Evolutionary conservation across 2,888 invertebrate genomes (phyloP), one percentile per base, ranked within the genome.

Genomic region (Pyrochroa serraticornis): DNA sequence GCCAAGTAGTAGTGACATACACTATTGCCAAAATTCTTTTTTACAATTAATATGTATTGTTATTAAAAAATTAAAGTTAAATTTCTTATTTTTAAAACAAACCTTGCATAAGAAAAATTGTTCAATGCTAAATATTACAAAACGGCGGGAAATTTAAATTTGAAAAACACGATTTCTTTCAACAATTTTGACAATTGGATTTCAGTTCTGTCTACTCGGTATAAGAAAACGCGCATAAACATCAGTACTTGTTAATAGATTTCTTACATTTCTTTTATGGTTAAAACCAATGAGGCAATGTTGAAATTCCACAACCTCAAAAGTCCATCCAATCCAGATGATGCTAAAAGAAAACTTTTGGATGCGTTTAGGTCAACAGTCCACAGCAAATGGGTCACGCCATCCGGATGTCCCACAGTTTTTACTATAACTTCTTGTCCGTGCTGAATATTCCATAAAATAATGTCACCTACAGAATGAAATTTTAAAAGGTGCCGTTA

Each of bases 361-460:
- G 68, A 46, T 7, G 65, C 53, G 61, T 77, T 75, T 3, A 74
- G 55, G 63, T 77, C 76, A 9, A 65, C 63, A 30, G 76, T 63
- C 79, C 79, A 80, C 3, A 68, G 69, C 36, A 79, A 57, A 55
- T 77, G 76, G 3, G 77, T 77, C 5, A 79, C 57, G 12, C 66
- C 59, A 50, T 79, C 76, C 42, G 74, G 73, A 62, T 79, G 79
- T 0, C 65, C 76, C 38, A 63, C 62, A 31, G 69, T 54, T 47
- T 67, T 71, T 7, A 60, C 60, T 6, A 77, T 43, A 3, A 73
- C 48, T 32, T 69, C 64, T 48, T 76, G 69, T n/a, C 74, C 71
- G 35, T 72, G 70, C 54, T 77, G 73, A 47, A 73, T 69, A 59
- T 77, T 77, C 75, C 77, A 77, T 7, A 79, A 52, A 37, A 71